Conservation (phyloP, 2,113 vertebrate species). For the Equus przewalskii region DNA sequence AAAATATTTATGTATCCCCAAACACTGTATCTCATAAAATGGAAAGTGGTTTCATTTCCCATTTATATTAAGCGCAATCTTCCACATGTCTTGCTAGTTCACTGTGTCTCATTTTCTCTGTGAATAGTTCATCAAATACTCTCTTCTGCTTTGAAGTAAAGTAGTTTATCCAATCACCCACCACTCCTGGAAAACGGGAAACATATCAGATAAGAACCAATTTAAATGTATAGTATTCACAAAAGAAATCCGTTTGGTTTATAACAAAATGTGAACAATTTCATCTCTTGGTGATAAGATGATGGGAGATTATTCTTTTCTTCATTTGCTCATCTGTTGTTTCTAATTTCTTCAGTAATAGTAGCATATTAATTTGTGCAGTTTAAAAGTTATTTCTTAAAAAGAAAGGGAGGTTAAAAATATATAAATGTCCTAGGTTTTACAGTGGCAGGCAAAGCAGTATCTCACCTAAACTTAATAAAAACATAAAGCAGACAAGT, state of each 20-base stretch:
- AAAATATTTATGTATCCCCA: constrained; percentile 47
- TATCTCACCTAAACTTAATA: background rate
- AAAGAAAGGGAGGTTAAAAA: background rate
- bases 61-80: constrained; percentile 83
- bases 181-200: constrained; percentile 82
- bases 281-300: constrained; percentile 9
- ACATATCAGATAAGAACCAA: constrained; percentile 53
- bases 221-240: background rate
- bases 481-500: background rate
- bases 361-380: background rate
- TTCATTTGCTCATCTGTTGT: background rate
- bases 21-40: background rate
- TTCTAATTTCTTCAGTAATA: constrained; percentile 19
- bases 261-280: background rate
- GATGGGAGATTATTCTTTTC: background rate
- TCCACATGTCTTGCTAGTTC: constrained; percentile 84
- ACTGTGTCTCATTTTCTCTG: constrained; percentile 88
- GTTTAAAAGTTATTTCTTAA: constrained; percentile 36
- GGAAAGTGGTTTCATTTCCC: constrained; percentile 28
- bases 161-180: constrained; percentile 90
- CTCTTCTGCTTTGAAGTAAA: constrained; percentile 89
- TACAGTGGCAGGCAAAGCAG: background rate
- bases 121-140: constrained; percentile 88
- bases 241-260: constrained; percentile 18
- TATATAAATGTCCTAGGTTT: background rate